Evolutionary conservation across 2,113 vertebrate genomes (phyloP), one percentile per base, ranked within the genome.

Genomic region (Pleuronectes platessa): DNA sequence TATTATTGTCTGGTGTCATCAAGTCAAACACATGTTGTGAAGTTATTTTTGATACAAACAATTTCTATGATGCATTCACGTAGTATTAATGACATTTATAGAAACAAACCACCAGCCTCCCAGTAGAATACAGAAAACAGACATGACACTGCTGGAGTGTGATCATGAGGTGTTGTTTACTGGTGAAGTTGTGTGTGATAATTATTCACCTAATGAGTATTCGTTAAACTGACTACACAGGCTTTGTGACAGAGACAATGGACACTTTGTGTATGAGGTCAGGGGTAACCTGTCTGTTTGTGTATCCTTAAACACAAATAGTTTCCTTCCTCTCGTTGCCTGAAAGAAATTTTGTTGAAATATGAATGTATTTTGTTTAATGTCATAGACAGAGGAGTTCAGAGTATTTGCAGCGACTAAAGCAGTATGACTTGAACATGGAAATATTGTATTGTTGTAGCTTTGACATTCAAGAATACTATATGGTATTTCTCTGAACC

Each of bases 181-280:
- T 8, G 6, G 23, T 45, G 37, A 62, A 51, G 68, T 58, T 63
- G 37, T 78, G 81, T 72, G 17, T 18, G 47, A 67, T 70, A 55
- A 69, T 45, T 24, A 24, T 49, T 27, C 10, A 63, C 24, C 24
- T 24, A 45, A 77, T 35, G 26, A 72, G 3, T 70, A 56, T 37
- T 78, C 4, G 31, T 62, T 71, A 65, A 56, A 80, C 70, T 73
- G 21, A 54, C 27, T 61, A 45, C 13, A n/a, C 26, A 17, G 45
- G 7, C n/a, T 60, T 73, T 76, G 53, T 68, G 60, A 74, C 45
- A 11, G 49, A 24, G 20, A 88, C 80, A 87, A 87, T 79, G 53
- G 37, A 24, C 14, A 12, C 70, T 79, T 85, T 86, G 85, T 87
- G 79, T 47, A 24, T 27, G 31, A 65, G 55, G 45, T 74, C 61